phyloP scores from a whole-genome alignment of 2,797 vertebrate species.

The Malacoctenus gilli region DNA sequence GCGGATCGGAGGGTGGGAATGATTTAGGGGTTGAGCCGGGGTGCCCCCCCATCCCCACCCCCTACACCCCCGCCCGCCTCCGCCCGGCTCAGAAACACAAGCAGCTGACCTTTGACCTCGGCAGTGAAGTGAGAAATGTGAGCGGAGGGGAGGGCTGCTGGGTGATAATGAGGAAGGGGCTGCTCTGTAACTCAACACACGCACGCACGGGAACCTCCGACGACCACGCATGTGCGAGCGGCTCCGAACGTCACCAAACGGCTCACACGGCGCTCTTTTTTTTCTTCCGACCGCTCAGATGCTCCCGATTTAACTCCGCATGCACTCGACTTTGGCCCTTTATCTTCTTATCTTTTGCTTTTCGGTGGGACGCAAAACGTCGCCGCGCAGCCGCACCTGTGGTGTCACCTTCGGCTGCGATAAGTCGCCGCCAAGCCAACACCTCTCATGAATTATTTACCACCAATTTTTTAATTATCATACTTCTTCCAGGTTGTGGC shows the following conservation, averaged over 20 bases:
- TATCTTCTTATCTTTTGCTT: too few relatives aligned
- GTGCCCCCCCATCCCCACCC: conserved; percentile 9
- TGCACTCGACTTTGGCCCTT: too few relatives aligned
- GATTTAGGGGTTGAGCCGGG: conserved; percentile 30
- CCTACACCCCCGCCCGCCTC: too few relatives aligned
- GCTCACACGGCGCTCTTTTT: too few relatives aligned
- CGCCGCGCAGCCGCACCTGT: conserved; percentile 16
- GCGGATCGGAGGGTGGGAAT: neutral
- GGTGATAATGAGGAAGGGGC: conserved; percentile 60
- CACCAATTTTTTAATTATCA: conserved; percentile 57
- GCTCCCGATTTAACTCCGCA: neutral
- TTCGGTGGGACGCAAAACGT: neutral
- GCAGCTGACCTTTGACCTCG: conserved; percentile 45
- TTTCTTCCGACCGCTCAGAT: neutral
- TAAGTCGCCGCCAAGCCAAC: conserved; percentile 37
- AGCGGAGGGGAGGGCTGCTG: conserved; percentile 38
- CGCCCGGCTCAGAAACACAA: conserved; percentile 31
- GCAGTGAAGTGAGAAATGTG: conserved; percentile 53
- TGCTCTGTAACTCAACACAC: conserved; percentile 55
- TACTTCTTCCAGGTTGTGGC: conserved; percentile 32
- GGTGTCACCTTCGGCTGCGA: conserved; percentile 36
- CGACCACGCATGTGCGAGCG: too few relatives aligned
- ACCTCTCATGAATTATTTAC: conserved; percentile 64
- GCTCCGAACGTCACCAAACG: too few relatives aligned
- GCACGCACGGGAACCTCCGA: conserved; percentile 18